Evolutionary conservation across 2,113 vertebrate species (phyloP), one percentile per base, ranked within the genome.

Genomic region (Apistogramma diplotaenia): DNA sequence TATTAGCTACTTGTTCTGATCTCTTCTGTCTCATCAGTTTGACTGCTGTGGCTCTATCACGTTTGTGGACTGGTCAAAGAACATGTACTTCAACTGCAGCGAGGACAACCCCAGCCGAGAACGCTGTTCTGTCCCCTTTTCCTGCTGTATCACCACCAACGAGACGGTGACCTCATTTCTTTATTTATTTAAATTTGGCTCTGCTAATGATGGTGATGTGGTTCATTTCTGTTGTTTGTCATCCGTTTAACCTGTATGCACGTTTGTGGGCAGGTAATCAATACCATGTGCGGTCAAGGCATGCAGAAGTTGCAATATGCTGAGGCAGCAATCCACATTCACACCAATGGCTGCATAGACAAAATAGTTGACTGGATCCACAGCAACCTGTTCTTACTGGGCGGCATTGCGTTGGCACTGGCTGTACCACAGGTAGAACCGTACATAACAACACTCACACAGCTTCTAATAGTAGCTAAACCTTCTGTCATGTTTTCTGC

Each of bases 261-360:
- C 55, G 8, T 5, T 7, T 53, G 3, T n/a, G 13, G 65, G 13
- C 92, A 97, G 97, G 96, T 99, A n/a, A 90, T 98, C 92, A 99
- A 99, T 92, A 99, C 97, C 74, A 97, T 97, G 98, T 99, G 98
- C 59, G 98, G 98, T 19, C 95, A 95, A 18, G 94, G 93, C 3
- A 95, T 97, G 95, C 98, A 99, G 89, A 73, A 87, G 0, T 53
- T 93, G 15, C 62, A 94, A 55, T 96, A 94, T 84, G 5, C 84
- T 11, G 76, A 93, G 54, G 97, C 97, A 11, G 89, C 92, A 5
- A 76, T 92, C 5, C 88, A 95, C 90, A 97, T 99, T 92, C 73
- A 98, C 91, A 96, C 96, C 73, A 95, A 95, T 0, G 98, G 98
- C 93, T 99, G 98, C 93, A 97, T 99, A 6, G 97, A 99, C 94